Evolutionary conservation across 1,140 invertebrate species (phyloP).

Genomic region (Caenorhabditis latens): DNA sequence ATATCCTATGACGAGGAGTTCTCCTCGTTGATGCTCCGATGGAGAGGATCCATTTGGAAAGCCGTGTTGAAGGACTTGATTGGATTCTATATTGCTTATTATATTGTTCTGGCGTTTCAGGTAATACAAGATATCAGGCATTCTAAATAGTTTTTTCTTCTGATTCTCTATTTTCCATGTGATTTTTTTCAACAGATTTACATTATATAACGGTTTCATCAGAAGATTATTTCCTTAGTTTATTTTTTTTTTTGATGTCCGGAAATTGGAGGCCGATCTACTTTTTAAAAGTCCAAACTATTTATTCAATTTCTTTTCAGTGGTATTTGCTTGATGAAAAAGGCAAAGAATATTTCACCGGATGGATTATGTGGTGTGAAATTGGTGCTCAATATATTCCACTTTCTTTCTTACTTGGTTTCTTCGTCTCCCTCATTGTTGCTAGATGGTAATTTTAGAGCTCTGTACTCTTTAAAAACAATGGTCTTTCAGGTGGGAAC

Average conservation of each 20-base stretch:
- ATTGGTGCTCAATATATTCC: constrained; percentile 77
- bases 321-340: constrained; percentile 77
- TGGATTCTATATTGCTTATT: constrained; percentile 77
- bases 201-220: no score
- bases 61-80: constrained; percentile 77
- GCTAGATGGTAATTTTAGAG: constrained; percentile 69
- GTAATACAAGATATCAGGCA: no score
- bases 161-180: no score
- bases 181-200: no score
- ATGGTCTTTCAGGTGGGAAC: constrained; percentile 72
- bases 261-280: no score
- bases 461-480: neutral
- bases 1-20: constrained; percentile 72
- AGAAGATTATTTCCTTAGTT: no score
- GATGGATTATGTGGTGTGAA: constrained; percentile 77
- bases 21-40: constrained; percentile 76
- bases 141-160: no score
- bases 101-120: constrained; percentile 77
- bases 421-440: constrained; percentile 77
- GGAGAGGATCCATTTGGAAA: constrained; percentile 77
- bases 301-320: constrained; percentile 61
- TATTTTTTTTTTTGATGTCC: no score
- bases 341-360: constrained; percentile 78
- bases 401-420: constrained; percentile 77
- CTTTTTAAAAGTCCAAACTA: no score